Base-by-base conservation (phyloP, 1,140 invertebrate genomes). In the Palaemon carinicauda region DNA sequence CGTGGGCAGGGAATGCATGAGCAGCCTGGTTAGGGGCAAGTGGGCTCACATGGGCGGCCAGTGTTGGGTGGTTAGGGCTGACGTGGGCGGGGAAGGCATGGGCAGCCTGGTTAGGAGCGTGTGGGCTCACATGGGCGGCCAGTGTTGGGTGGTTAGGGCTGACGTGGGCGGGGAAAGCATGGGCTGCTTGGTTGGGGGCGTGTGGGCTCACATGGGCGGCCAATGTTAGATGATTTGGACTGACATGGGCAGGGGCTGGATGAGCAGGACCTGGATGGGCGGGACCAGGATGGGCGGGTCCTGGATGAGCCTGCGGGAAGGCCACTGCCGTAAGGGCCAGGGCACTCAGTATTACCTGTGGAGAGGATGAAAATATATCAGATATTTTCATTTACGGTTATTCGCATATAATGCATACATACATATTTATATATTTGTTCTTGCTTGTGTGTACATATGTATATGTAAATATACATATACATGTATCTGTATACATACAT, bases 31-130 rank as follows among this genome's bases (percentile, higher is more conserved):
- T 80, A 3, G 85, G 85, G 15, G 85, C 78, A 29, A 71, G 73
- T 51, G 85, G 85, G 50, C 85, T 87, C 60, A 87, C 85, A 79
- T n/a, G n/a, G n/a, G n/a, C n/a, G n/a, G n/a, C n/a, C n/a, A n/a
- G n/a, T n/a, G n/a, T n/a, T n/a, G n/a, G n/a, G n/a, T n/a, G n/a
- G n/a, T n/a, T n/a, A n/a, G n/a, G n/a, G n/a, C n/a, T n/a, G n/a
- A n/a, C n/a, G 51, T 87, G 85, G 78, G 78, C 85, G 21, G 84
- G 77, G 41, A 78, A 78, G 9, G 84, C 74, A 60, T 87, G 84
- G 29, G 84, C 84, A 2, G 33, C 85, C 19, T 87, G 85, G 69
- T 52, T 80, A 3, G 85, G 85, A 15, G 85, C 78, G n/a, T 71
- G 73, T 51, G 85, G 85, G 50, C 85, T 87, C 60, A 87, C 85